Base-by-base conservation (phyloP, 2,113 vertebrate species). In the Morone saxatilis region DNA sequence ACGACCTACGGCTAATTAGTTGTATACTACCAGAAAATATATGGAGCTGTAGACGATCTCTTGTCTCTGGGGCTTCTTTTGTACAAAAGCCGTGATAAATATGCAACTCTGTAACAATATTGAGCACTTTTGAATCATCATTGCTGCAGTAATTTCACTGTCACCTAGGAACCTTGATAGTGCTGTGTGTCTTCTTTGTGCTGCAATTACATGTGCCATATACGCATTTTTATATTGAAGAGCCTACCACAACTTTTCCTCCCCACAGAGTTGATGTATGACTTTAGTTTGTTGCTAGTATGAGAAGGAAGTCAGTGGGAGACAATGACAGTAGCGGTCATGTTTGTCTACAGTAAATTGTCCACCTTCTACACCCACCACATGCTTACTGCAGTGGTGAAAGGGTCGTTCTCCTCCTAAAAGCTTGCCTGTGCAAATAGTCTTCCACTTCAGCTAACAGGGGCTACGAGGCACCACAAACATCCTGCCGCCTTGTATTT, bases 371-470 rank as follows among this genome's bases (percentile, higher is more conserved):
- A 80, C 91, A 91, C 86, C 93, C 88, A 90, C 81, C 81, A 78
- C 72, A 83, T 83, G 88, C 86, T 89, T 86, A 88, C 84, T 59
- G 86, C 89, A 60, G 66, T 78, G 88, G 90, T 90, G 92, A 94
- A 93, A 92, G 88, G 88, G 86, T 92, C 73, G 66, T 90, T 85
- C 85, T 93, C 86, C 89, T 94, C 95, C 95, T 96, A 96, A 97
- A 98, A 95, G 95, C 96, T 97, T 93, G 96, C 97, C 97, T 97
- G 95, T 95, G 91, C 96, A 96, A 97, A 97, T 96, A 96, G 91
- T 91, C 96, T 95, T 98, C 96, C 97, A 97, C 97, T 98, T 95
- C 96, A 97, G 95, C 96, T 97, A 97, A 96, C 97, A 96, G 95
- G 96, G 94, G 86, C 95, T 95, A 95, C 96, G 95, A 97, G 96